These are phyloP conservation scores for silkworm (Bombyx mori) DNA, from an alignment of 1,140 invertebrate genomes.

Conservation along the genomic window DNA sequence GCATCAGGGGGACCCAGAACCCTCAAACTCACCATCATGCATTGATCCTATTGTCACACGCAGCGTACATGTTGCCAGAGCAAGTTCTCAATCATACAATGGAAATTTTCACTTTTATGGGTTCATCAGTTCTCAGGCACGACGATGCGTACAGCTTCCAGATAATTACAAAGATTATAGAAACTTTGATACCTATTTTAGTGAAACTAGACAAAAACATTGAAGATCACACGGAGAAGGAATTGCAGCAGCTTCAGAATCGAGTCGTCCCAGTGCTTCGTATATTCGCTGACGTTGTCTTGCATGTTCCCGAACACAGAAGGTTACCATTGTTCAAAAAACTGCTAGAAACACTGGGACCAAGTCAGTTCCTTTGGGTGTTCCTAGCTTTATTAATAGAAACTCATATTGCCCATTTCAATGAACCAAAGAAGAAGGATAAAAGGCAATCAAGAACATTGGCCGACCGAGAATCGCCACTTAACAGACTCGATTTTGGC, in stretches of 20 bases:
- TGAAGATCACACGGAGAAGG: conserved; percentile 64
- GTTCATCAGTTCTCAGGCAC: conserved; percentile 88
- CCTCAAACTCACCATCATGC: conserved; percentile 96
- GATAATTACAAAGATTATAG: conserved; percentile 91
- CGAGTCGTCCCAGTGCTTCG: conserved; percentile 81
- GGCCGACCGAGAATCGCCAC: conserved; percentile 52
- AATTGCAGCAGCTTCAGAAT: conserved; percentile 54
- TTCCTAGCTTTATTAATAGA: conserved; percentile 82
- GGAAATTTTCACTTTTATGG: conserved; percentile 97
- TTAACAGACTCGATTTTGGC: conserved; percentile 80
- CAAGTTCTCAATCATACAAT: conserved; percentile 92
- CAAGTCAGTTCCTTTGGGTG: conserved; percentile 81
- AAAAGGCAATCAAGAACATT: conserved; percentile 37
- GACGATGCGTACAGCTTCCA: conserved; percentile 96
- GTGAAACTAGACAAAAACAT: conserved; percentile 70
- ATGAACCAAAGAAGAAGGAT: conserved; percentile 53
- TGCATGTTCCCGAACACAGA: conserved; percentile 92
- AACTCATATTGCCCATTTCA: conserved; percentile 73
- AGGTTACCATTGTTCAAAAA: conserved; percentile 85
- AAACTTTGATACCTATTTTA: conserved; percentile 90
- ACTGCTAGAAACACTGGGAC: conserved; percentile 80
- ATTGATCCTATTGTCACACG: conserved; percentile 83
- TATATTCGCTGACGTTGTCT: conserved; percentile 90
- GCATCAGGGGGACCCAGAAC: conserved; percentile 90
- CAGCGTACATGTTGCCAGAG: conserved; percentile 82